Percentiles rank a stretch among this genome's conserved stretches.
phyloP scores from a whole-genome alignment of 1,140 invertebrate species.

The Dinoponera quadriceps region DNA sequence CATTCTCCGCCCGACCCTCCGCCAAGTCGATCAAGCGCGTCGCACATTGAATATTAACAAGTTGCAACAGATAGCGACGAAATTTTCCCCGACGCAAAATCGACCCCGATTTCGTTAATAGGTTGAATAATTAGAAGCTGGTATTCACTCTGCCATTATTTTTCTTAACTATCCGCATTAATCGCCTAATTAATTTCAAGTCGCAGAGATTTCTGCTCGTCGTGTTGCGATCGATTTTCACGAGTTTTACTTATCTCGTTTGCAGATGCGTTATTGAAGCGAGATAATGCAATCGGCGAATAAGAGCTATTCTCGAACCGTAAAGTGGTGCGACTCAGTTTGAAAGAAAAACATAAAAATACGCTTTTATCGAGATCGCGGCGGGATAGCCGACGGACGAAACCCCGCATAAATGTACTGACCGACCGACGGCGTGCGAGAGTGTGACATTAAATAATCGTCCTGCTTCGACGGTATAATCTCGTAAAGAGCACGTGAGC shows the following conservation, averaged over 20 bases:
- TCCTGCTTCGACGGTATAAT: conserved; percentile 48
- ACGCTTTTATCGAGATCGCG: neutral
- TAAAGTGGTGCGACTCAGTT: no score
- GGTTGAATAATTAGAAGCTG: neutral
- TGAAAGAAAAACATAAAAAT: no score
- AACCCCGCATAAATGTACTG: conserved; percentile 17
- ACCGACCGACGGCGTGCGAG: conserved; percentile 5
- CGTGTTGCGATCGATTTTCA: no score
- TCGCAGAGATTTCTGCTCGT: no score
- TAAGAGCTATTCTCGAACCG: no score
- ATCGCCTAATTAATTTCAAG: neutral
- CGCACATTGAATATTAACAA: conserved; percentile 36
- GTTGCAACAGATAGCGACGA: neutral
- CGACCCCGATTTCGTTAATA: neutral
- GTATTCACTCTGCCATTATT: neutral
- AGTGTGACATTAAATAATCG: conserved; percentile 53
- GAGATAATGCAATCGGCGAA: no score
- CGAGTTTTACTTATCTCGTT: no score
- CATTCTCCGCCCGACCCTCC: neutral
- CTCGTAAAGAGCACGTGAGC: conserved; percentile 49
- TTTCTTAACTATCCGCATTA: neutral
- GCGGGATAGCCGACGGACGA: neutral
- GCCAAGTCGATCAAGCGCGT: conserved; percentile 52
- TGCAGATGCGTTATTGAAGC: no score
- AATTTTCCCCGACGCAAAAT: conserved; percentile 2